phyloP scores from a whole-genome alignment of 2,797 vertebrate genomes.

The Adelosebastes latens region DNA sequence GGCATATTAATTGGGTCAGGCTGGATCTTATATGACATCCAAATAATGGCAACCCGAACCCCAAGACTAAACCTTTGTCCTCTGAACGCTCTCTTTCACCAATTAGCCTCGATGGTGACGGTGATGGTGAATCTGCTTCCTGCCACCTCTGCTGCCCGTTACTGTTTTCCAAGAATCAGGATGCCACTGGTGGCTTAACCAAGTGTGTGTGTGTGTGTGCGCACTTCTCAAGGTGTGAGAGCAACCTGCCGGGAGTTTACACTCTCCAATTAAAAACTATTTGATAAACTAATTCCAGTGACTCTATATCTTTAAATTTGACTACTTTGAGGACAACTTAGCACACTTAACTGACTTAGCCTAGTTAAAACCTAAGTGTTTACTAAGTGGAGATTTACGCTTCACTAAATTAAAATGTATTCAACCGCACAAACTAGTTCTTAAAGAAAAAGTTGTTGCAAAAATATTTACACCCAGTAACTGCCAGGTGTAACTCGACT shows the following conservation, averaged over 20 bases:
- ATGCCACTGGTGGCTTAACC: constrained; percentile 26
- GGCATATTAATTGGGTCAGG: constrained; percentile 87
- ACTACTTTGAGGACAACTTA: neutral
- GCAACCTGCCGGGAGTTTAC: neutral
- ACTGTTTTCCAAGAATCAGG: constrained; percentile 52
- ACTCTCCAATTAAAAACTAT: neutral
- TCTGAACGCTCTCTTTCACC: constrained; percentile 72
- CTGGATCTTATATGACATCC: constrained; percentile 82
- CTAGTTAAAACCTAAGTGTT: neutral
- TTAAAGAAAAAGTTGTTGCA: neutral
- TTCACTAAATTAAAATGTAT: neutral
- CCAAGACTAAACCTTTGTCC: constrained; percentile 82
- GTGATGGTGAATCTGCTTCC: constrained; percentile 64
- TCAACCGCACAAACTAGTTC: neutral
- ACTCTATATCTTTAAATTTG: neutral
- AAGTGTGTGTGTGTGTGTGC: neutral
- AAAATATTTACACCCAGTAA: neutral
- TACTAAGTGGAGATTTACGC: neutral
- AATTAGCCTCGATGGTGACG: constrained; percentile 70
- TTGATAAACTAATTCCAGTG: neutral
- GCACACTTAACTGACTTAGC: neutral
- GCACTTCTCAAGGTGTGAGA: neutral
- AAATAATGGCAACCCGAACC: constrained; percentile 80
- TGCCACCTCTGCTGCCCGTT: constrained; percentile 55
- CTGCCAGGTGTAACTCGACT: neutral